Evolutionary conservation across 2,113 vertebrate species (phyloP).

Genomic region (Collichthys lucidus): DNA sequence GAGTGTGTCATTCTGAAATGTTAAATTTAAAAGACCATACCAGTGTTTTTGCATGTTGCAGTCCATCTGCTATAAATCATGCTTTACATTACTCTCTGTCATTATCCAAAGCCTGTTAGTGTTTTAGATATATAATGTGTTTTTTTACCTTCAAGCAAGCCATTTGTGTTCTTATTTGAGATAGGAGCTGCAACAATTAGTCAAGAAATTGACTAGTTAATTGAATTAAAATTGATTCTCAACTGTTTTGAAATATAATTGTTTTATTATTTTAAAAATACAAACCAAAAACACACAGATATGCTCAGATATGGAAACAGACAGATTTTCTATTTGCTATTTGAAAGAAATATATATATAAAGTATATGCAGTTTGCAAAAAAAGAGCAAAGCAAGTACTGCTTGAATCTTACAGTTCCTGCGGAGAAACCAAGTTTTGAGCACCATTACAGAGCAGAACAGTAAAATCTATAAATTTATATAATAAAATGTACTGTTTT

Average conservation of each 20-base stretch:
- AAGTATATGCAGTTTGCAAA: not conserved
- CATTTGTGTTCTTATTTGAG: not conserved
- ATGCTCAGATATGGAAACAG: too few species aligned
- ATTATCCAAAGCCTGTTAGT: not conserved
- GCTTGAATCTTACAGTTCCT: not conserved
- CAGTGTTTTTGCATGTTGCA: too few species aligned
- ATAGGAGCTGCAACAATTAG: not conserved
- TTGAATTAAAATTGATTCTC: not conserved
- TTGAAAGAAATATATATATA: too few species aligned
- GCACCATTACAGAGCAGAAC: not conserved
- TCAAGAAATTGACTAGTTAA: not conserved
- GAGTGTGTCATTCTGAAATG: conserved; percentile 12
- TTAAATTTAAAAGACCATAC: too few species aligned
- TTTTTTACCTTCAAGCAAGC: not conserved
- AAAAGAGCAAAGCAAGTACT: not conserved
- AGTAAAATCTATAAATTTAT: conserved; percentile 10
- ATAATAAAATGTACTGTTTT: conserved; percentile 11
- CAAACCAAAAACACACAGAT: too few species aligned
- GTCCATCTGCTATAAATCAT: too few species aligned
- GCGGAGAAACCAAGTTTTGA: conserved; percentile 10
- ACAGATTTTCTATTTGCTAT: too few species aligned
- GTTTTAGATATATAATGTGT: not conserved
- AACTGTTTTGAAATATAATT: not conserved
- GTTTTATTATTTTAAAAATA: too few species aligned
- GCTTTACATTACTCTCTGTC: not conserved